Percentiles rank a stretch among this genome's conserved stretches.
phyloP scores from a whole-genome alignment of 2,113 vertebrate species.

The Cranoglanis bouderius region DNA sequence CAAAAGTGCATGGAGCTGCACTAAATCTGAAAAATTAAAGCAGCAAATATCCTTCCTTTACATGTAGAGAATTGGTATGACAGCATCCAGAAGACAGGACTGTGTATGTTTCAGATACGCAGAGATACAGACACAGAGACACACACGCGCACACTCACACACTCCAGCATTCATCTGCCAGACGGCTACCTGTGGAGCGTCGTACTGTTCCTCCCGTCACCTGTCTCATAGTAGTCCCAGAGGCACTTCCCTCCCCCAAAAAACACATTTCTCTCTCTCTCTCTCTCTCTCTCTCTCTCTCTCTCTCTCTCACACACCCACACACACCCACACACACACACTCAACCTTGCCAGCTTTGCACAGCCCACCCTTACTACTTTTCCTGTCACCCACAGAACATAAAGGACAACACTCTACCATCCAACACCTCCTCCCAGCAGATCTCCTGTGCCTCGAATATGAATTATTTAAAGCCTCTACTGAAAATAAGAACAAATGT shows the following conservation, averaged over 20 bases:
- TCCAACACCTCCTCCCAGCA: constrained; percentile 44
- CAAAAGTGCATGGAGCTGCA: not conserved
- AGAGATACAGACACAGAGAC: constrained; percentile 6
- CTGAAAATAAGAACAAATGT: constrained; percentile 26
- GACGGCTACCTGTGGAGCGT: constrained; percentile 47
- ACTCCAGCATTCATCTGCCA: constrained; percentile 37
- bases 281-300: not conserved
- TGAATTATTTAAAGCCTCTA: constrained; percentile 44
- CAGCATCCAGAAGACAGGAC: constrained; percentile 12
- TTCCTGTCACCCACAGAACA: constrained; percentile 33
- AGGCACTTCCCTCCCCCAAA: constrained; percentile 3
- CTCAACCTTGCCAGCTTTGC: constrained; percentile 3
- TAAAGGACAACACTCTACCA: constrained; percentile 28
- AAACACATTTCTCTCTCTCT: not conserved
- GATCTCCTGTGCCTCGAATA: constrained; percentile 42
- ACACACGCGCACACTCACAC: constrained; percentile 4
- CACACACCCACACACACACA: constrained; percentile 18
- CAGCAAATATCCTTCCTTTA: not conserved
- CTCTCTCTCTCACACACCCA: not conserved
- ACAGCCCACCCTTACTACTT: constrained; percentile 33
- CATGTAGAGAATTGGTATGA: not conserved
- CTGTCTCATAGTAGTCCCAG: constrained; percentile 34
- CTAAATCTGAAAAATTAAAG: constrained; percentile 45
- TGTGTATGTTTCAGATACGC: constrained; percentile 38
- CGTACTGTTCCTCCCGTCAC: constrained; percentile 33